Percentiles rank a stretch among this genome's conserved stretches.
phyloP scores from a whole-genome alignment of 2,888 invertebrate species.

The Eledona agricola region DNA sequence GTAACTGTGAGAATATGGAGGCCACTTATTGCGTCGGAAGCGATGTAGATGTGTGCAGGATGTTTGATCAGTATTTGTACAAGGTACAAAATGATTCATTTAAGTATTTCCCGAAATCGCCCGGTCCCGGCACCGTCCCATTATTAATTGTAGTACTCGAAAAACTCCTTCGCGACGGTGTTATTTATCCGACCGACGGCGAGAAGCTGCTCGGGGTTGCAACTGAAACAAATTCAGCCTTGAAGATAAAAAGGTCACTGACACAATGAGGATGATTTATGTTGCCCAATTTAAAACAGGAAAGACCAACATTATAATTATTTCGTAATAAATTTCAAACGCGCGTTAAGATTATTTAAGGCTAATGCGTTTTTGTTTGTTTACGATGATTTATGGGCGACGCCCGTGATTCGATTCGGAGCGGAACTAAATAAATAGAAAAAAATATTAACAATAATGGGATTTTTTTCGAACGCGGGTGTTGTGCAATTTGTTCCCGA shows the following conservation, averaged over 20 bases:
- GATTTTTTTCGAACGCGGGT: slow-evolving; percentile 17
- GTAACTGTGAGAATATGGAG: slow-evolving; percentile 68
- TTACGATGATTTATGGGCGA: slow-evolving; percentile 24
- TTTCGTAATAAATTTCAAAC: slow-evolving; percentile 36
- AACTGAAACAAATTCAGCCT: slow-evolving; percentile 44
- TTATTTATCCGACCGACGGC: no score
- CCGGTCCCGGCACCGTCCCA: no score
- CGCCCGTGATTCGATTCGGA: slow-evolving; percentile 9
- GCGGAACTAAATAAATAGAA: slow-evolving; percentile 11
- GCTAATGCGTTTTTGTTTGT: slow-evolving; percentile 28
- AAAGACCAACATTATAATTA: slow-evolving; percentile 48
- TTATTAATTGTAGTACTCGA: no score
- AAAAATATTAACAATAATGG: slow-evolving; percentile 7
- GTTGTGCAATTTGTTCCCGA: slow-evolving; percentile 12
- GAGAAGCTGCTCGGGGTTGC: slow-evolving; percentile 18
- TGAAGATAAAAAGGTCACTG: slow-evolving; percentile 46
- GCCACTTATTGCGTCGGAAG: slow-evolving; percentile 71
- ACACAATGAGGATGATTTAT: slow-evolving; percentile 51
- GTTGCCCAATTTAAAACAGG: slow-evolving; percentile 51
- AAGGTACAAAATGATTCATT: slow-evolving; percentile 62
- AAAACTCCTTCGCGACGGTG: no score
- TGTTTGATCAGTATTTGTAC: slow-evolving; percentile 74
- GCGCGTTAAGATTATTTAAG: slow-evolving; percentile 28
- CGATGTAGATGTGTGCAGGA: slow-evolving; percentile 69
- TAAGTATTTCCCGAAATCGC: not conserved